Base-by-base conservation (phyloP, 1,140 invertebrate genomes). In the Ceratitis capitata region DNA sequence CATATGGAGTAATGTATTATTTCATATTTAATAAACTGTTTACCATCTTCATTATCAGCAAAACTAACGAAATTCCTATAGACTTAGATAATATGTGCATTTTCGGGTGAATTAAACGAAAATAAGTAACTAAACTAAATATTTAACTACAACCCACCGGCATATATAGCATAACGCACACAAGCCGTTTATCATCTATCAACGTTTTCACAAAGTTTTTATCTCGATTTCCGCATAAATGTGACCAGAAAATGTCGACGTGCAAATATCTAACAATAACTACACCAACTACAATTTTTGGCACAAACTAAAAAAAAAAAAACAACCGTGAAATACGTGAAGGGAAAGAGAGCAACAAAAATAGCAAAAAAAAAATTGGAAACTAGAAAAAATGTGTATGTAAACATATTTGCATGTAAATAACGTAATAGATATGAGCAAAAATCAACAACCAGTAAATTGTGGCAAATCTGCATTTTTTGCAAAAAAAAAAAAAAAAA, bases 231-330 rank as follows among this genome's bases (percentile, higher is more conserved):
- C 69, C 69, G 39, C 69, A 78, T 78, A 35, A 78, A 45, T 32
- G 39, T 78, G 69, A 78, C 69, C 69, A 35, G n/a, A 78, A 78
- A 78, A 78, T 78, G 69, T 78, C 39, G 42, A 39, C 69, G n/a
- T 45, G 32, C 69, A 78, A 45, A 78, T 42, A 45, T 10, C 69
- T n/a, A 78, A n/a, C 39, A 78, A 23, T n/a, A 78, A 23, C 9
- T n/a, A 49, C 47, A 49, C 12, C 47, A 69, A 69, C 19, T 42
- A 45, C 12, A 23, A 9, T 23, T 6, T 16, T 26, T 35, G 35
- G 0, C 32, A 4, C 12, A 35, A 29, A 64, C 4, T 29, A 64
- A 64, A 35, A 64, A 64, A 64, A 2, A 16, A 5, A 69, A 69
- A 35, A 19, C 23, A 69, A 69, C 35, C n/a, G 29, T 6, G 5